Conservation (phyloP, 2,888 invertebrate genomes). For the Diarsia mendica region DNA sequence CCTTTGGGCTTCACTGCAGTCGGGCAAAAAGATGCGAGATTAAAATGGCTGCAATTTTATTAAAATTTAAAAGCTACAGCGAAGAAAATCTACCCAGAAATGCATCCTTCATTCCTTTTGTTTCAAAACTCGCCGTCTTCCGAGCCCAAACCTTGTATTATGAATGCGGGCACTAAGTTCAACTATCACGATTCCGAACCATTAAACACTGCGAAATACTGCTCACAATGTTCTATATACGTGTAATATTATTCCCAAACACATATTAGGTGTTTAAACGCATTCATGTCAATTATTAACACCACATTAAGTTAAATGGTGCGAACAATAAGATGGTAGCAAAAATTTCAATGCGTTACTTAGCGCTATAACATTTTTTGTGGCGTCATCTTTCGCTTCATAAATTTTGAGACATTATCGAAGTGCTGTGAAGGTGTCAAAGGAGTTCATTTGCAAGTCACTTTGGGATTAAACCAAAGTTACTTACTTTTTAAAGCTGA, state of each 20-base stretch:
- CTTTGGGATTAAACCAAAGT: conserved; percentile 21
- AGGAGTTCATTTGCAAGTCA: conserved; percentile 21
- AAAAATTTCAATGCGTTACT: conserved; percentile 55
- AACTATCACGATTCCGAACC: conserved; percentile 81
- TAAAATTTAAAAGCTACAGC: not conserved
- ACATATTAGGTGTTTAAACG: conserved; percentile 56
- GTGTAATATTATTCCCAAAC: conserved; percentile 51
- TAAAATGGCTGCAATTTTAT: conserved; percentile 11
- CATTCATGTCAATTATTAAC: conserved; percentile 59
- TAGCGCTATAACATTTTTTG: conserved; percentile 39
- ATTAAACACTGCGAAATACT: conserved; percentile 77
- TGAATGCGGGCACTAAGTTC: conserved; percentile 75
- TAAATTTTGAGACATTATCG: conserved; percentile 45
- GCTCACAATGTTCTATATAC: conserved; percentile 53
- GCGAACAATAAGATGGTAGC: conserved; percentile 46
- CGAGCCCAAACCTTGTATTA: conserved; percentile 61
- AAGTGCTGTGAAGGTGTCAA: conserved; percentile 40
- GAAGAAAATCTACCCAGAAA: not conserved
- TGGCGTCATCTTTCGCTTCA: conserved; percentile 56
- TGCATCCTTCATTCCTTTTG: conserved; percentile 3
- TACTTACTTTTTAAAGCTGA: conserved; percentile 1
- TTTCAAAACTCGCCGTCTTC: conserved; percentile 39
- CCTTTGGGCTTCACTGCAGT: too few species aligned
- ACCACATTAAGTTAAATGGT: conserved; percentile 48
- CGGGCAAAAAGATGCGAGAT: not conserved